Evolutionary conservation across 2,797 vertebrate genomes (phyloP).

Genomic region (Myripristis jacobus): DNA sequence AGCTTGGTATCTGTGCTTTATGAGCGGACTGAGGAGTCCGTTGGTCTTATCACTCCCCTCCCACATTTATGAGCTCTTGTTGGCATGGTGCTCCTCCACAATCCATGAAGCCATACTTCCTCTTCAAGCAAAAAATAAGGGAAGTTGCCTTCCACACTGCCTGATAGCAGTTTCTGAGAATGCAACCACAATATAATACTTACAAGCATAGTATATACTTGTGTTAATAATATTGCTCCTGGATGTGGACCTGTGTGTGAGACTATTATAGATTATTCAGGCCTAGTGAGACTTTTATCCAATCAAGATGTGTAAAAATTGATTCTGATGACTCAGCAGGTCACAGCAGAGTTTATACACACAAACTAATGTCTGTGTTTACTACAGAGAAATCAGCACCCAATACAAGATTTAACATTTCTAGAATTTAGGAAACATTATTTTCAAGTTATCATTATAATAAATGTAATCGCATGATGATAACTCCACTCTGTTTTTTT

Average conservation of each 20-base stretch:
- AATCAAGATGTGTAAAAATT: not conserved
- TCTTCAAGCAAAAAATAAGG: not conserved
- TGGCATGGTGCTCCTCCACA: conserved; percentile 18
- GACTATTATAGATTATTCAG: not conserved
- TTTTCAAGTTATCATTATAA: not conserved
- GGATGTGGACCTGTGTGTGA: not conserved
- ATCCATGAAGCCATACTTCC: not conserved
- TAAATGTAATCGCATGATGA: not conserved
- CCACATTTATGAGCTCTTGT: not conserved
- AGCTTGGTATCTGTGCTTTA: not conserved
- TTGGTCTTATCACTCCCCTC: conserved; percentile 2
- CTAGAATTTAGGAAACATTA: not conserved
- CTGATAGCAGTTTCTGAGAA: not conserved
- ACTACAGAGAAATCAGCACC: conserved; percentile 1
- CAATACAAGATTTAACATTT: no score
- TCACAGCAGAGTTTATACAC: not conserved
- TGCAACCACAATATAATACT: no score
- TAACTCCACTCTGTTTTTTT: conserved; percentile 36
- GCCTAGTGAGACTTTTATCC: no score
- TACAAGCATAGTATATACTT: no score
- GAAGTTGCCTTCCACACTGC: not conserved
- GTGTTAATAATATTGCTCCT: not conserved
- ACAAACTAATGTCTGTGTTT: not conserved
- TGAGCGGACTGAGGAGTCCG: not conserved
- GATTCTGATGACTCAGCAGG: not conserved